These are phyloP conservation scores for Deroplatys truncata DNA, from an alignment of 2,888 invertebrate genomes.

Conservation along the genomic window DNA sequence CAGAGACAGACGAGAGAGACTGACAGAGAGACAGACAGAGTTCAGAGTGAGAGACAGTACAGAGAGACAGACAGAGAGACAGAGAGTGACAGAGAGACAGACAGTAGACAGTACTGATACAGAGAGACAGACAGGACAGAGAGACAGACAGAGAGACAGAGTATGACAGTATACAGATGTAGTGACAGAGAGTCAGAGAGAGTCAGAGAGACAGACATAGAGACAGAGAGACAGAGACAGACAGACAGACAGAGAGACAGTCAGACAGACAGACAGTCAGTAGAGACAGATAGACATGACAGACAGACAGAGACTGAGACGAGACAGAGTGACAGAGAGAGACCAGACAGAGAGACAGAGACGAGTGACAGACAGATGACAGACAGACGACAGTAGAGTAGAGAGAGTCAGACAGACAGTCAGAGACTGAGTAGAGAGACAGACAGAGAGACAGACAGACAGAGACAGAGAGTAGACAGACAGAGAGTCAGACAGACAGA, in stretches of 20 bases:
- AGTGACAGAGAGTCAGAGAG: background rate
- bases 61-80: background rate
- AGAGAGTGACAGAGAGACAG: background rate
- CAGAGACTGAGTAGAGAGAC: background rate
- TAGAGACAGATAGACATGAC: background rate
- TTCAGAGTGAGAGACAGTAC: background rate
- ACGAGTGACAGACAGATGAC: background rate
- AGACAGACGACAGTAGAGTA: background rate
- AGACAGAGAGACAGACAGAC: too few relatives aligned
- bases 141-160: background rate
- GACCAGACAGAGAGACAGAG: background rate
- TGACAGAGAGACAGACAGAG: background rate
- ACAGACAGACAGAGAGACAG: too few relatives aligned
- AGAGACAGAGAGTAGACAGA: background rate
- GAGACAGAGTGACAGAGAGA: background rate
- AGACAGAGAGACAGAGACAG: too few relatives aligned
- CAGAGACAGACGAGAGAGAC: background rate
- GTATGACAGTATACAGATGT: background rate
- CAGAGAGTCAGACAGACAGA: background rate
- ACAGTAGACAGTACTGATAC: background rate
- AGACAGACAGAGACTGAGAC: background rate
- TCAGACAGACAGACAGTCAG: background rate
- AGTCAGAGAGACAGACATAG: too few relatives aligned
- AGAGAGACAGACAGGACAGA: background rate
- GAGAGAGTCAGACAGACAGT: background rate